Conservation (phyloP, 53 echinoderm and acorn worm genomes). For the Actinopyga echinites region DNA sequence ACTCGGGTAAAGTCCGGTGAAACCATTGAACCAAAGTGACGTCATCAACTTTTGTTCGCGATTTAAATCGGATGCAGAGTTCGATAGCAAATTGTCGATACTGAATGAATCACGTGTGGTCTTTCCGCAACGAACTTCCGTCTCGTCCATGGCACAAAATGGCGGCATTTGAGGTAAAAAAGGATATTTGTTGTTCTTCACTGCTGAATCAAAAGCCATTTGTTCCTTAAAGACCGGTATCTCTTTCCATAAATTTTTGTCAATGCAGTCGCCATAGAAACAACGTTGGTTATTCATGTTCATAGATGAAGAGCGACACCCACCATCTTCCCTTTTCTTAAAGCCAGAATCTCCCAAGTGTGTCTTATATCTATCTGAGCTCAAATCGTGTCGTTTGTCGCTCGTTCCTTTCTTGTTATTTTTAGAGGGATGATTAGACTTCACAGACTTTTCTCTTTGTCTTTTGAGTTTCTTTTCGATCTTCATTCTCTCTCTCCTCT, state of each 20-base stretch:
- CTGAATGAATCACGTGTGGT: conserved; percentile 62
- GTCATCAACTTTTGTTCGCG: conserved; percentile 63
- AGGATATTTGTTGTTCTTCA: conserved; percentile 17
- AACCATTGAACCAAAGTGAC: conserved; percentile 57
- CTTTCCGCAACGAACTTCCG: conserved; percentile 12
- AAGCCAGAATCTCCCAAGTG: neutral
- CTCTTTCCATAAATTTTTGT: conserved; percentile 32
- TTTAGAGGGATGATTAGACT: conserved; percentile 16
- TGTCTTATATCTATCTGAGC: neutral
- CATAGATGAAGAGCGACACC: conserved; percentile 12
- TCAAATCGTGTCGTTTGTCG: conserved; percentile 1
- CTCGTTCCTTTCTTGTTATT: conserved; percentile 28
- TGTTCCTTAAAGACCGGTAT: conserved; percentile 32
- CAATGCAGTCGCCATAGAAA: conserved; percentile 29
- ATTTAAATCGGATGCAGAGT: conserved; percentile 59
- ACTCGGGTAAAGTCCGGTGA: conserved; percentile 36
- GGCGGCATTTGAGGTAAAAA: conserved; percentile 31
- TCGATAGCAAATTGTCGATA: conserved; percentile 84
- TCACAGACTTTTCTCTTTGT: conserved; percentile 77
- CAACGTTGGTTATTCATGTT: conserved; percentile 25
- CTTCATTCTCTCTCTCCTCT: conserved; percentile 70
- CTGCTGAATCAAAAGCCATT: neutral
- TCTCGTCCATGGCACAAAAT: conserved; percentile 34
- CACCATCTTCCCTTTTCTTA: conserved; percentile 5
- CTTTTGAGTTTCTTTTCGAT: conserved; percentile 83